Evolutionary conservation across 1,140 invertebrate species (phyloP), one percentile per base, ranked within the genome.

Genomic region (Venturia canescens): DNA sequence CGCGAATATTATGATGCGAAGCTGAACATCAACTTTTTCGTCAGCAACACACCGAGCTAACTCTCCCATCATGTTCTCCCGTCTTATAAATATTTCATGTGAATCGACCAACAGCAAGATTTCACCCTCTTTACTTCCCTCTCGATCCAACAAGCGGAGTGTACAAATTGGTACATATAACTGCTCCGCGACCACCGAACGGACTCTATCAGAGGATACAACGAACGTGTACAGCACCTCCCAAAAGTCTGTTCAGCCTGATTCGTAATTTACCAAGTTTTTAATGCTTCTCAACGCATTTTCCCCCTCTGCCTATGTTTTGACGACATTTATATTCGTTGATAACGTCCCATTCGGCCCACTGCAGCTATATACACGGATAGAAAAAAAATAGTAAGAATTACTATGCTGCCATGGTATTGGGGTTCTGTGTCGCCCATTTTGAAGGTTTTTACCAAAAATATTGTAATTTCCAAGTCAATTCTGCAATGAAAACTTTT

Each of bases 101-200:
- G n/a, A 57, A 57, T 23, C 21, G 4, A 57, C 53, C 53, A 57
- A 23, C 18, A 23, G 18, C 18, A 23, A 57, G 53, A 57, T 57
- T 57, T 57, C 53, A 21, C 53, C 53, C 53, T 57, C 53, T 23
- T 57, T 23, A 0, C 15, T 57, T 57, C 3, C 0, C 16, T 18
- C 53, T 57, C 18, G n/a, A 21, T 44, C 11, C 38, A 13, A 6
- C 5, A 57, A 18, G 53, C 53, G 13, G 53, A 57, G 53, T 57
- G 53, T n/a, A 57, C 53, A 57, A 57, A 57, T 57, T 57, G 53
- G 53, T 57, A 57, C 53, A 57, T 57, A 57, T 57, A 57, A 57
- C 53, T 3, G 21, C 21, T 23, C n/a, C 53, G 53, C 11, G 53
- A n/a, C 18, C 13, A 57, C 18, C 21, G 53, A 18, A 57, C 53